These are phyloP conservation scores for Clostera curtula DNA, from an alignment of 2,888 invertebrate genomes.

Conservation along the genomic window DNA sequence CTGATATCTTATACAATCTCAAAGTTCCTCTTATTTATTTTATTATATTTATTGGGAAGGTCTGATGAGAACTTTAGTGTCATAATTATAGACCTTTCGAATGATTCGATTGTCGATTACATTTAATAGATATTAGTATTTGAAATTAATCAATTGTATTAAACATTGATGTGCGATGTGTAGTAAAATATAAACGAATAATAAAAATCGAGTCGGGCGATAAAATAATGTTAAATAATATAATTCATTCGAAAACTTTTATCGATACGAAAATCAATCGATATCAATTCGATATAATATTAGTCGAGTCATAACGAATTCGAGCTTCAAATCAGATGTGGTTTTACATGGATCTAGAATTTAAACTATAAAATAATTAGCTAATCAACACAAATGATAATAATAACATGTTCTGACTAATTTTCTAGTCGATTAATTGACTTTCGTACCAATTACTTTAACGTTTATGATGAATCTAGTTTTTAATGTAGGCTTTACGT, in stretches of 20 bases:
- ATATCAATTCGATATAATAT: slow-evolving; percentile 1
- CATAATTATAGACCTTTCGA: slow-evolving; percentile 5
- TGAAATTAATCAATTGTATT: no score
- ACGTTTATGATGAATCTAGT: no score
- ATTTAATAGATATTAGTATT: no score
- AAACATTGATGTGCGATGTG: slow-evolving; percentile 5
- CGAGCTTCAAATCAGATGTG: neutral
- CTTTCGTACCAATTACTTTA: no score
- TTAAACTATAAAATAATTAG: no score
- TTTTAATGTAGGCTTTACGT: no score
- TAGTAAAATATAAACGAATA: slow-evolving; percentile 17
- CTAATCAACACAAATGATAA: no score
- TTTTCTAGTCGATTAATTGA: no score
- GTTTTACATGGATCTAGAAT: neutral
- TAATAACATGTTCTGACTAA: no score
- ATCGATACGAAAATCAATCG: slow-evolving; percentile 5
- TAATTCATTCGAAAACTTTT: slow-evolving; percentile 7
- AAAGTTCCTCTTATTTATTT: slow-evolving; percentile 19
- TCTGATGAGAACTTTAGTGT: slow-evolving; percentile 21
- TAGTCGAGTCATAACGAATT: neutral
- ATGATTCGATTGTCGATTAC: neutral
- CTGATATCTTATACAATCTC: slow-evolving; percentile 20
- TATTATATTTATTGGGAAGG: slow-evolving; percentile 25
- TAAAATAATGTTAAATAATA: slow-evolving; percentile 9
- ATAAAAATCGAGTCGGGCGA: slow-evolving; percentile 14